Evolutionary conservation across 2,888 invertebrate genomes (phyloP).

Genomic region (Melinopterus prodromus): DNA sequence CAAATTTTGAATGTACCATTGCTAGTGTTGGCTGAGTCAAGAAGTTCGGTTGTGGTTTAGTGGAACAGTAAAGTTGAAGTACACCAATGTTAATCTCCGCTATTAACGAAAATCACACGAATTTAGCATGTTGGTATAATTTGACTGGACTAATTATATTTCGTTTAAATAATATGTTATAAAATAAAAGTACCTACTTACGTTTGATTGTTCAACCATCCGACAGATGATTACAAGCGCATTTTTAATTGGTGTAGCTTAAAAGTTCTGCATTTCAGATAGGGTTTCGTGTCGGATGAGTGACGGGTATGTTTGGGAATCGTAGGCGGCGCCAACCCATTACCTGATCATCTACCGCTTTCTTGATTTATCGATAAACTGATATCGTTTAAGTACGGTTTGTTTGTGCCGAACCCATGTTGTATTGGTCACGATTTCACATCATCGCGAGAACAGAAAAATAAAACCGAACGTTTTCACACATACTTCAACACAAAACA

Average conservation of each 20-base stretch:
- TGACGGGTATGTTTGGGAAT: neutral
- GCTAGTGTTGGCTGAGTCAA: too few relatives aligned
- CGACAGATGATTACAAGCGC: neutral
- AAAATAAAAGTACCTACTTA: too few relatives aligned
- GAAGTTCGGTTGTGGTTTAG: too few relatives aligned
- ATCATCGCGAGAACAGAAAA: neutral
- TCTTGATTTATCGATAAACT: neutral
- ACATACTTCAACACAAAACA: neutral
- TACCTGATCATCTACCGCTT: neutral
- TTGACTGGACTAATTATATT: too few relatives aligned
- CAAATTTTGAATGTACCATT: too few relatives aligned
- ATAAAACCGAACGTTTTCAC: neutral
- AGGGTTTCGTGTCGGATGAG: neutral
- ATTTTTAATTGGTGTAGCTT: neutral
- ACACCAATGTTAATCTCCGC: too few relatives aligned
- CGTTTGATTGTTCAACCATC: too few relatives aligned
- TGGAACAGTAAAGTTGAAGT: too few relatives aligned
- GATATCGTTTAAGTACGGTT: neutral
- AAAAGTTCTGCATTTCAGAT: neutral
- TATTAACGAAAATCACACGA: too few relatives aligned
- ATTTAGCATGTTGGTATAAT: too few relatives aligned
- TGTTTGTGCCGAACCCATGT: slow-evolving; percentile 4
- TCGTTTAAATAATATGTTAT: too few relatives aligned
- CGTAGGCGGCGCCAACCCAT: neutral
- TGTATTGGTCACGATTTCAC: neutral